Evolutionary conservation across 2,113 vertebrate genomes (phyloP).

Genomic region (Arizona elegans): DNA sequence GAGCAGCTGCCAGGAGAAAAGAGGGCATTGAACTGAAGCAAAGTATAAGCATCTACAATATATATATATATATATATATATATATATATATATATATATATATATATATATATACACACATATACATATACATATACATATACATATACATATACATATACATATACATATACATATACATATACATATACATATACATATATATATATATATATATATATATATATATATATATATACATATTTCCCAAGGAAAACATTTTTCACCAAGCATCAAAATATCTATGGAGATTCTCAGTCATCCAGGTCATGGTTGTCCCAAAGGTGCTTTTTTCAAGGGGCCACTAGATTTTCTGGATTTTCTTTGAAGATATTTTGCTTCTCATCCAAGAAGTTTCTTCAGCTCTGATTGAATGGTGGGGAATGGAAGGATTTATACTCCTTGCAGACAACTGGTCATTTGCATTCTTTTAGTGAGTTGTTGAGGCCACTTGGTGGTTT

Average conservation of each 20-base stretch:
- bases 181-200: background rate
- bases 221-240: background rate
- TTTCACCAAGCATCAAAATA: background rate
- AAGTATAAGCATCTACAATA: background rate
- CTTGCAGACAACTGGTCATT: too few relatives aligned
- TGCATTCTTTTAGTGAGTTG: too few relatives aligned
- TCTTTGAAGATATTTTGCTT: too few relatives aligned
- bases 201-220: background rate
- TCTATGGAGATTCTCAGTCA: too few relatives aligned
- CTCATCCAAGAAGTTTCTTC: too few relatives aligned
- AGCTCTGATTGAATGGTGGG: too few relatives aligned
- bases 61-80: background rate
- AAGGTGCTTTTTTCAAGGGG: too few relatives aligned
- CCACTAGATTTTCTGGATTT: too few relatives aligned
- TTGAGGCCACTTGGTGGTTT: too few relatives aligned
- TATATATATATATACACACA: background rate
- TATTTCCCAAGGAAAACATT: background rate
- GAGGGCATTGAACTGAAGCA: background rate
- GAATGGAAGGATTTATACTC: too few relatives aligned
- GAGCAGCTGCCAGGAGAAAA: background rate
- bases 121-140: too few relatives aligned
- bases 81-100: background rate
- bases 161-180: background rate
- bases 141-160: background rate
- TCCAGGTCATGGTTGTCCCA: too few relatives aligned